Percentiles rank a stretch among this genome's conserved stretches.
Evolutionary conservation across 2,888 invertebrate species (phyloP).

Genomic region (Cryptus viduatorius): DNA sequence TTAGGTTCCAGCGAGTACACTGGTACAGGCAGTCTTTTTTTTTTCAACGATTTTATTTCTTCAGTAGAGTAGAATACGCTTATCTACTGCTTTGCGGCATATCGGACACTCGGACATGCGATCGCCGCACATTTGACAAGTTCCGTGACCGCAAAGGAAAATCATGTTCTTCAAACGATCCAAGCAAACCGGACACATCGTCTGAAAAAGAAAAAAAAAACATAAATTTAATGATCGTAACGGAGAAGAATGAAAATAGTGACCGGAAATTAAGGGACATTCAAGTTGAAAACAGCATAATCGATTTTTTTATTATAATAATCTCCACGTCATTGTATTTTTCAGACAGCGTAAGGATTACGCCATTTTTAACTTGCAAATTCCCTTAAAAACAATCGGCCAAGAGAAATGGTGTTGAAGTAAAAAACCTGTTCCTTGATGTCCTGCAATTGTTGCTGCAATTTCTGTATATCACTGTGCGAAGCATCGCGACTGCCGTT

Average conservation of each 20-base stretch:
- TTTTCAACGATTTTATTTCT: conserved; percentile 45
- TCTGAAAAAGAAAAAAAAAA: conserved; percentile 87
- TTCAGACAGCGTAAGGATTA: no score
- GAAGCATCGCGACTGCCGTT: conserved; percentile 90
- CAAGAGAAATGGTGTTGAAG: neutral
- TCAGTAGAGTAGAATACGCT: conserved; percentile 96
- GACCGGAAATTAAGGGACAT: no score
- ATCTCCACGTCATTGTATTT: no score
- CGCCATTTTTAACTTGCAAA: no score
- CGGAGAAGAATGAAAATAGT: no score
- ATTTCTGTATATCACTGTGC: conserved; percentile 93
- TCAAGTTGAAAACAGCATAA: no score
- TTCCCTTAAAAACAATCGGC: no score
- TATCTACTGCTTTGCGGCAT: conserved; percentile 98
- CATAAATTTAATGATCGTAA: no score
- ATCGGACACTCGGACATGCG: conserved; percentile 99
- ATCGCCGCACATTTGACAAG: conserved; percentile 99
- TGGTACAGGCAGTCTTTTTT: conserved; percentile 62
- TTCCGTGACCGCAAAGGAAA: conserved; percentile 98
- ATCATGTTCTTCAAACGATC: conserved; percentile 99
- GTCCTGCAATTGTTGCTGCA: conserved; percentile 97
- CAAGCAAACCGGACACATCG: conserved; percentile 99
- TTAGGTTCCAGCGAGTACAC: conserved; percentile 48
- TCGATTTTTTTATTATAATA: no score
- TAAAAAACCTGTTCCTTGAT: conserved; percentile 96